Percentiles rank a stretch among this genome's conserved stretches.
Evolutionary conservation across 2,888 invertebrate species (phyloP).

Genomic region (Scaptomyza flava): DNA sequence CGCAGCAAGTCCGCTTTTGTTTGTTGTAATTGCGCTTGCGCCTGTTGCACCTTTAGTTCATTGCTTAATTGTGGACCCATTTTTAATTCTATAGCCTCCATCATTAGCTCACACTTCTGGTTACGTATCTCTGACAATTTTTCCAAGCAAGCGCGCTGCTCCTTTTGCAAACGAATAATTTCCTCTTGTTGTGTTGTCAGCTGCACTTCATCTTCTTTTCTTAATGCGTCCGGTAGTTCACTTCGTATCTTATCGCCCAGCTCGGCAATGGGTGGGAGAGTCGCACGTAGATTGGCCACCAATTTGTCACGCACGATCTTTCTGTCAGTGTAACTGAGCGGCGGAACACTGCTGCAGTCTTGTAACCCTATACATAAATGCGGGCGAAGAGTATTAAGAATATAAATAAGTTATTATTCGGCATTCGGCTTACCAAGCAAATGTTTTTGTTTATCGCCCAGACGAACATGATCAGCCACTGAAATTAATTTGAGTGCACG

Average conservation of each 20-base stretch:
- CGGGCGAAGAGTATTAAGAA: not conserved
- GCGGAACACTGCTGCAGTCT: conserved; percentile 39
- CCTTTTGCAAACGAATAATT: conserved; percentile 70
- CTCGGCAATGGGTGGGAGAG: conserved; percentile 62
- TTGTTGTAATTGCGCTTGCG: conserved; percentile 73
- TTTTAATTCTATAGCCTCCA: conserved; percentile 77
- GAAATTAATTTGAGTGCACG: conserved; percentile 58
- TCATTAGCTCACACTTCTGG: conserved; percentile 77
- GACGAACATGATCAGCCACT: conserved; percentile 57
- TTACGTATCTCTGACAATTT: conserved; percentile 63
- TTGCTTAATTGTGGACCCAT: conserved; percentile 75
- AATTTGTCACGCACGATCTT: conserved; percentile 74
- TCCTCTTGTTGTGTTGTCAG: conserved; percentile 51
- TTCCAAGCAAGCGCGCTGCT: conserved; percentile 64
- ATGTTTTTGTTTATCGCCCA: conserved; percentile 46
- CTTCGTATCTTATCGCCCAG: conserved; percentile 65
- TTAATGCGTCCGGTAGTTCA: conserved; percentile 74
- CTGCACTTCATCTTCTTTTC: conserved; percentile 2
- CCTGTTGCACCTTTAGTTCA: conserved; percentile 73
- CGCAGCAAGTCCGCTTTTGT: conserved; percentile 77
- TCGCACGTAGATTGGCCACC: conserved; percentile 51
- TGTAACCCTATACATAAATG: conserved; percentile 38
- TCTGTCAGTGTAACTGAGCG: conserved; percentile 77
- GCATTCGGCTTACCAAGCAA: conserved; percentile 53
- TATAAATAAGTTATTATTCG: not conserved